phyloP scores from a whole-genome alignment of 2,888 invertebrate species.

The Scaptodrosophila latifasciaeformis region DNA sequence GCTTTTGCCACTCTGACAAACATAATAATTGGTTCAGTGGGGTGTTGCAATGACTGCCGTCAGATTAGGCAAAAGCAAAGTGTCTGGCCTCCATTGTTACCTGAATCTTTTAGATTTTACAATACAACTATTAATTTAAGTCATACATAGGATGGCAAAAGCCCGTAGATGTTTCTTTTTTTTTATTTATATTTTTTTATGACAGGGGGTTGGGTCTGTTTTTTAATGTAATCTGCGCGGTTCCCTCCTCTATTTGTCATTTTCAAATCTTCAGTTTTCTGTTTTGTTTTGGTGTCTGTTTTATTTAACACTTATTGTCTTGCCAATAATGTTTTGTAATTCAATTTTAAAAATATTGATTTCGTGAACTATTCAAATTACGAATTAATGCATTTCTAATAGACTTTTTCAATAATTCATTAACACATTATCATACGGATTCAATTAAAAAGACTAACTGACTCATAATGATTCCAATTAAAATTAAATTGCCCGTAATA shows the following conservation, averaged over 20 bases:
- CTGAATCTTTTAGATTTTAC: not conserved
- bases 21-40: not conserved
- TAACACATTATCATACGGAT: too few relatives aligned
- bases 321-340: not conserved
- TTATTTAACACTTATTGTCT: not conserved
- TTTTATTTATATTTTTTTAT: too few relatives aligned
- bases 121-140: not conserved
- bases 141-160: too few relatives aligned
- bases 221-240: not conserved
- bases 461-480: too few relatives aligned
- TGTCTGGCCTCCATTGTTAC: too few relatives aligned
- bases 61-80: too few relatives aligned
- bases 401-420: too few relatives aligned
- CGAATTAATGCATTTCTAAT: not conserved
- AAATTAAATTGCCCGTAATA: too few relatives aligned
- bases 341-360: conserved; percentile 8
- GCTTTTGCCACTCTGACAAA: not conserved
- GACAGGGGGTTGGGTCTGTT: not conserved
- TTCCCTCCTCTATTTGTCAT: not conserved
- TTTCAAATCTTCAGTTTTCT: not conserved
- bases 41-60: not conserved
- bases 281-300: not conserved
- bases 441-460: too few relatives aligned
- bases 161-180: too few relatives aligned
- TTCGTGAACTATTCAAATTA: conserved; percentile 12